Evolutionary conservation across 1,140 invertebrate genomes (phyloP).

Genomic region (Drosophila parabipectinata): DNA sequence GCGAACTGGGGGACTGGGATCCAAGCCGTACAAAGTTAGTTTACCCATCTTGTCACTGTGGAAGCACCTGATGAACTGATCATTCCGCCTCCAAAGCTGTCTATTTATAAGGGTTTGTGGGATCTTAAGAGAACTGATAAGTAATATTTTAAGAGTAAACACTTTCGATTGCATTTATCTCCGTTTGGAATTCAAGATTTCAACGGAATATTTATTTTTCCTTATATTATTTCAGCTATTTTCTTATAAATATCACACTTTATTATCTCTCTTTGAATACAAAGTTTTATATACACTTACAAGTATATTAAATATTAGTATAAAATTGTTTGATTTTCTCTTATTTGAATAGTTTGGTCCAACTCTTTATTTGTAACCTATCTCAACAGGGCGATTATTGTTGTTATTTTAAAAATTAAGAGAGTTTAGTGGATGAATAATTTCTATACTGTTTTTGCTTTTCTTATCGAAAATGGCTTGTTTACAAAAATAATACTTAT

Average conservation of each 20-base stretch:
- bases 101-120: neutral
- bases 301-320: too few species aligned
- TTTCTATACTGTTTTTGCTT: too few species aligned
- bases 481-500: too few species aligned
- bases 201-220: neutral
- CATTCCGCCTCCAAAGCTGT: neutral
- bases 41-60: constrained; percentile 60
- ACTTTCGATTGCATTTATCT: neutral
- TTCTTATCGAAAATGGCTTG: too few species aligned
- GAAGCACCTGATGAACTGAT: constrained; percentile 11
- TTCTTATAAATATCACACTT: too few species aligned
- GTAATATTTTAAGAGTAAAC: neutral
- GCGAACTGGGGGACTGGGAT: constrained; percentile 84
- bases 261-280: too few species aligned
- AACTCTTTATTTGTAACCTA: neutral
- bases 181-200: neutral
- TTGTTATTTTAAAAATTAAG: neutral
- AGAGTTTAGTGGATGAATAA: neutral
- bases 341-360: too few species aligned
- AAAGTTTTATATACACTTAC: too few species aligned
- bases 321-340: too few species aligned
- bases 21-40: constrained; percentile 68
- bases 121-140: constrained; percentile 5
- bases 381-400: neutral
- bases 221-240: too few species aligned